A percentile compares a stretch with the other conserved stretches of the same genome.
phyloP scores from a whole-genome alignment of 2,113 vertebrate genomes.

The Pyrgilauda ruficollis region DNA sequence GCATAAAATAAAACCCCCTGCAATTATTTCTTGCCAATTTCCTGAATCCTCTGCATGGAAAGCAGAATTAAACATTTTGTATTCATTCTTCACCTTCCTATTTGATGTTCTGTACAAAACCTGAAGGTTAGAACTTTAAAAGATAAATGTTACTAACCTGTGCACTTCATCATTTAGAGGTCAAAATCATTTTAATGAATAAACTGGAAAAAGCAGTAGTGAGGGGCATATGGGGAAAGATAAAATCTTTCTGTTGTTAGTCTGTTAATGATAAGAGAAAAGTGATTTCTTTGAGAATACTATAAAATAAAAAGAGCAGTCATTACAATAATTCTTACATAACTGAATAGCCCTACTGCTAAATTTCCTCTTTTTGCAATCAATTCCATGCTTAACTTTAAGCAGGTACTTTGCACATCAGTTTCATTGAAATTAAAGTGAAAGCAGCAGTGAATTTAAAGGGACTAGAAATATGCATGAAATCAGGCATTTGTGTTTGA shows the following conservation, averaged over 20 bases:
- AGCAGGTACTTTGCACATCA: neutral
- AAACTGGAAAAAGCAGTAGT: neutral
- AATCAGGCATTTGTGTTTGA: neutral
- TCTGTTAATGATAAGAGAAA: neutral
- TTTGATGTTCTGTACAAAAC: neutral
- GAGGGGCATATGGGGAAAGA: neutral
- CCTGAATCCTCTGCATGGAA: neutral
- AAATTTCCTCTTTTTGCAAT: neutral
- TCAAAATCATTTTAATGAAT: neutral
- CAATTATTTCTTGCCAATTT: slow-evolving; percentile 9
- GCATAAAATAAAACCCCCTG: slow-evolving; percentile 2
- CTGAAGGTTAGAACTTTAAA: neutral
- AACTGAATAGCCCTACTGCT: neutral
- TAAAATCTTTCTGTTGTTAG: neutral
- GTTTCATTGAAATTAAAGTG: neutral
- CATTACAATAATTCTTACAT: neutral
- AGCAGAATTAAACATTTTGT: neutral
- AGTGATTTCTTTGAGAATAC: neutral
- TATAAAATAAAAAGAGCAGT: neutral
- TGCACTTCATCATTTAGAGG: neutral
- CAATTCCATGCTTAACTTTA: neutral
- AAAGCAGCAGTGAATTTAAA: neutral
- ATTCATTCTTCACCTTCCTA: neutral
- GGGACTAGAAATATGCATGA: neutral
- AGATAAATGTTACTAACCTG: neutral